These are phyloP conservation scores for Oncorhynchus masou DNA, from an alignment of 2,113 vertebrate genomes.

Conservation along the genomic window DNA sequence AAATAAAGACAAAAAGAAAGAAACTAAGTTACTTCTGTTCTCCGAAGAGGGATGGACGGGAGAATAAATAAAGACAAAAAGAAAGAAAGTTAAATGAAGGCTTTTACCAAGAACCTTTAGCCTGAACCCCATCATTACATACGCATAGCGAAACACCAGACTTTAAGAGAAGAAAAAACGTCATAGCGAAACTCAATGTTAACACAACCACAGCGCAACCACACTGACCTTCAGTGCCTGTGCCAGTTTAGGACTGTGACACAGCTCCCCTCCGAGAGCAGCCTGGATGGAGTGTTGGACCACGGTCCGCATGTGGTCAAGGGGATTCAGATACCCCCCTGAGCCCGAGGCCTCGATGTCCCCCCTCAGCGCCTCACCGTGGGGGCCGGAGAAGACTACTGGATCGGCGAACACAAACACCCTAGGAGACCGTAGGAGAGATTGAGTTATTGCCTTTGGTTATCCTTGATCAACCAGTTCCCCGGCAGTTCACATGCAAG, in stretches of 20 bases:
- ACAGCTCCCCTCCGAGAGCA: conserved; percentile 71
- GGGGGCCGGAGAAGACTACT: conserved; percentile 76
- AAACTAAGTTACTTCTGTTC: no score
- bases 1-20: no score
- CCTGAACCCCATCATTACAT: no score
- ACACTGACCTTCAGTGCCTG: conserved; percentile 78
- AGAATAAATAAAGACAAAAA: no score
- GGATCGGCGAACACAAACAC: conserved; percentile 91
- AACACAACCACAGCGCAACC: not conserved
- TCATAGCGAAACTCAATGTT: not conserved
- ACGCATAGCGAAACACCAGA: not conserved
- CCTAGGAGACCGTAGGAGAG: conserved; percentile 61
- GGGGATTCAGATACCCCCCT: conserved; percentile 43
- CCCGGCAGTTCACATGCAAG: no score
- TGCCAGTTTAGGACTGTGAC: conserved; percentile 61
- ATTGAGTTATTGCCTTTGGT: not conserved
- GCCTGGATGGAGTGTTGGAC: conserved; percentile 83
- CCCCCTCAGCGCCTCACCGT: conserved; percentile 70
- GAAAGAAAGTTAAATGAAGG: no score
- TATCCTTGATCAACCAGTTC: not conserved
- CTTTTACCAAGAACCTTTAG: no score
- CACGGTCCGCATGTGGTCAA: conserved; percentile 77
- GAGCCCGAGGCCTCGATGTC: conserved; percentile 73
- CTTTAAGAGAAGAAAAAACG: not conserved
- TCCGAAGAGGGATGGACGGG: no score